Conservation (phyloP, 64 coral and sea anemone genomes). For the Platygyra sinensis region DNA sequence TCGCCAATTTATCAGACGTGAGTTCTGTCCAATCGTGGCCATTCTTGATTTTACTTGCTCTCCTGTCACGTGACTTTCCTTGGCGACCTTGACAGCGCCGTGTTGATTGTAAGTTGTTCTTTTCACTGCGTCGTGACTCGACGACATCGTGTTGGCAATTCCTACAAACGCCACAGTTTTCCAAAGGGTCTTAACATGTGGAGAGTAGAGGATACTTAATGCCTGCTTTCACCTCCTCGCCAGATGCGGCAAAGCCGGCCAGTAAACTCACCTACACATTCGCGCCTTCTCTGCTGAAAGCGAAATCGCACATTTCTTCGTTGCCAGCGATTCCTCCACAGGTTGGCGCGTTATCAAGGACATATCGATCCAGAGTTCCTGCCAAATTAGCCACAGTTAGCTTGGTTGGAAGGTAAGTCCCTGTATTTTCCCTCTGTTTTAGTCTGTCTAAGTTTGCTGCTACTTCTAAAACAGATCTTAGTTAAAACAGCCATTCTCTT, state of each 20-base stretch:
- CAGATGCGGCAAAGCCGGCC: constrained; percentile 27
- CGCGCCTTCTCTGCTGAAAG: background rate
- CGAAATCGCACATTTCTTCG: constrained; percentile 9
- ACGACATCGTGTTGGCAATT: background rate
- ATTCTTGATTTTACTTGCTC: background rate
- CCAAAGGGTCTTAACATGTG: background rate
- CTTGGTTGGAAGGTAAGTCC: constrained; percentile 38
- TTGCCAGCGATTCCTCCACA: constrained; percentile 14
- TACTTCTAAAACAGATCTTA: too few species aligned
- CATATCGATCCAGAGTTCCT: constrained; percentile 21
- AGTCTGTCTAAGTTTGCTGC: too few species aligned
- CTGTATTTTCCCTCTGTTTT: background rate
- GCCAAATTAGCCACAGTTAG: constrained; percentile 43
- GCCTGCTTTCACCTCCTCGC: background rate
- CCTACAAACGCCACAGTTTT: background rate
- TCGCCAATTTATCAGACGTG: too few species aligned
- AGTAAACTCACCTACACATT: constrained; percentile 27
- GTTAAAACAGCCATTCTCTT: too few species aligned
- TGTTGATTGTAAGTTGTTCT: constrained; percentile 26
- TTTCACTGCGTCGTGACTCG: background rate
- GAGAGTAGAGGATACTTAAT: constrained; percentile 28
- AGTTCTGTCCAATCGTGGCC: background rate
- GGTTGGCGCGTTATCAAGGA: constrained; percentile 18
- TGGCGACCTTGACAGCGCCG: background rate
- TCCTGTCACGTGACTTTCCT: constrained; percentile 30